A percentile compares a stretch with the other conserved stretches of the same genome.
These are phyloP conservation scores for Manacus vitellinus DNA, from an alignment of 2,113 vertebrate genomes.

Conservation along the genomic window DNA sequence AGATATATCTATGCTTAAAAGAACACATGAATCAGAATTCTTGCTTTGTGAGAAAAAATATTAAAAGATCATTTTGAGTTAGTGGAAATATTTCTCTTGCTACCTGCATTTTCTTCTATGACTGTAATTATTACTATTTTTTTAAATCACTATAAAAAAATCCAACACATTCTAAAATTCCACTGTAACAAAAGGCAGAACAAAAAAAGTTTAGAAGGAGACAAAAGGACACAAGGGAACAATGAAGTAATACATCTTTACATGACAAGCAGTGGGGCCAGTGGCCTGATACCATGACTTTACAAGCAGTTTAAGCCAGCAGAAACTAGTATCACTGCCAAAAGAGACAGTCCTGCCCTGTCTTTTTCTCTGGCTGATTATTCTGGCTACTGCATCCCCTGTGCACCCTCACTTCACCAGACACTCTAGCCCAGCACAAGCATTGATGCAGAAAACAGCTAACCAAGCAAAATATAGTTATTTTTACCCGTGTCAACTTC, in stretches of 20 bases:
- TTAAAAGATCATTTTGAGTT: background rate
- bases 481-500: constrained; percentile 19
- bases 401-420: background rate
- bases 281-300: background rate
- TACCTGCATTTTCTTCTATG: background rate
- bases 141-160: background rate
- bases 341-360: background rate
- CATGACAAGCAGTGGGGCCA: background rate
- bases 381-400: background rate
- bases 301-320: background rate
- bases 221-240: background rate
- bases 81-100: background rate
- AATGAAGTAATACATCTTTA: background rate
- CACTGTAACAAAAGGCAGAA: background rate
- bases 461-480: background rate
- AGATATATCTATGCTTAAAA: background rate
- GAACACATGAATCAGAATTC: background rate
- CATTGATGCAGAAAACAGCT: background rate
- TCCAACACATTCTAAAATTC: background rate
- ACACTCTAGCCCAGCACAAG: background rate
- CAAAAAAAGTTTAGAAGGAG: rapidly evolving
- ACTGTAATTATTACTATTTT: background rate
- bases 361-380: background rate
- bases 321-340: background rate
- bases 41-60: background rate